phyloP scores from a whole-genome alignment of 1,140 invertebrate genomes.

The Euborellia annulipes region DNA sequence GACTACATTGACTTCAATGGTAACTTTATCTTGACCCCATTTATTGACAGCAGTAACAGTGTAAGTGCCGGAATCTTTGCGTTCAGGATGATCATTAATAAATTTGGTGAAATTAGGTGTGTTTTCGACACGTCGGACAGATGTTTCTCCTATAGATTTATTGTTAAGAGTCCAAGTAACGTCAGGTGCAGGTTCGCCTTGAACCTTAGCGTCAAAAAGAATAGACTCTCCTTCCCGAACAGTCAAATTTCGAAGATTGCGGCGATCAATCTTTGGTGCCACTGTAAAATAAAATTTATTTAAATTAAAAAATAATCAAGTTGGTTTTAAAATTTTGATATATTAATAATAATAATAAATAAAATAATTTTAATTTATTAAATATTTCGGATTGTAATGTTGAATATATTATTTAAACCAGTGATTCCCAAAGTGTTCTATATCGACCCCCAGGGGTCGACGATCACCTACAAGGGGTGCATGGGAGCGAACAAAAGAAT shows the following conservation, averaged over 20 bases:
- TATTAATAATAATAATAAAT: background rate
- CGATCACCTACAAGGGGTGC: too few species aligned
- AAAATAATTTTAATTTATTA: too few species aligned
- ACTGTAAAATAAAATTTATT: constrained; percentile 37
- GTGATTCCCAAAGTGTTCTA: too few species aligned
- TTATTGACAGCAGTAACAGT: constrained; percentile 73
- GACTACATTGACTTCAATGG: constrained; percentile 78
- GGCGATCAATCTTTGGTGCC: constrained; percentile 80
- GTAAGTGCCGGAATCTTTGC: constrained; percentile 74
- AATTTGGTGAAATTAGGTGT: constrained; percentile 77
- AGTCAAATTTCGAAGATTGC: constrained; percentile 55
- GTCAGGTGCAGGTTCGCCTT: constrained; percentile 69
- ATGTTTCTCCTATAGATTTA: constrained; percentile 37
- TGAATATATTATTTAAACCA: too few species aligned
- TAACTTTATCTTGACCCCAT: constrained; percentile 75
- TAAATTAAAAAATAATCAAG: background rate
- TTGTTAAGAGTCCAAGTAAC: constrained; percentile 53
- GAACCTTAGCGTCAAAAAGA: constrained; percentile 66
- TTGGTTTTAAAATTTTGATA: background rate
- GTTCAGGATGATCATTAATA: constrained; percentile 60
- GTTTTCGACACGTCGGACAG: constrained; percentile 52
- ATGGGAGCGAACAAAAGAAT: too few species aligned
- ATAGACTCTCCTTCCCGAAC: constrained; percentile 73
- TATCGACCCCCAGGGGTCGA: too few species aligned
- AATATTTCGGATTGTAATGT: too few species aligned